Percentiles rank a stretch among this genome's conserved stretches.
phyloP scores from a whole-genome alignment of 2,113 vertebrate genomes.

The Lucifuga dentata region DNA sequence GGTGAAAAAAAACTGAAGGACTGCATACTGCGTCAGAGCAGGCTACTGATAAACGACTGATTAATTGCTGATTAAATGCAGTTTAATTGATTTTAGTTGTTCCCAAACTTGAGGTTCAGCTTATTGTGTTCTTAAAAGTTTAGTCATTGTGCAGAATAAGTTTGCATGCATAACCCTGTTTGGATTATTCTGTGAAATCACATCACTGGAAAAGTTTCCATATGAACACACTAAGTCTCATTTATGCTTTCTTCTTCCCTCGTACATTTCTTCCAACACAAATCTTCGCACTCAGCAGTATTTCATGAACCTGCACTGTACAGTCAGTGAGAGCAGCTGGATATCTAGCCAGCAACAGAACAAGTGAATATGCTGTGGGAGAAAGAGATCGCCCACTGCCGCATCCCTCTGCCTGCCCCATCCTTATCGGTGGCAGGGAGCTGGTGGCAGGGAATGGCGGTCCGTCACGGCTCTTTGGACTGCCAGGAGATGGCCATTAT shows the following conservation, averaged over 20 bases:
- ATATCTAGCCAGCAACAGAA: conserved; percentile 34
- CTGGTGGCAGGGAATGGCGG: conserved; percentile 45
- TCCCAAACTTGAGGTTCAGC: conserved; percentile 18
- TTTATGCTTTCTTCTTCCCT: neutral
- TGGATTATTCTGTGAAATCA: conserved; percentile 11
- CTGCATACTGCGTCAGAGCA: conserved; percentile 1
- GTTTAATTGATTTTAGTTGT: conserved; percentile 42
- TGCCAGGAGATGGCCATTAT: conserved; percentile 75
- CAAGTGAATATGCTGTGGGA: conserved; percentile 30
- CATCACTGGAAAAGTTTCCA: neutral
- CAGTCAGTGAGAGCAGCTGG: conserved; percentile 18
- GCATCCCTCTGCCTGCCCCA: conserved; percentile 27
- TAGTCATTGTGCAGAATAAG: neutral
- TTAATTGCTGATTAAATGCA: conserved; percentile 54
- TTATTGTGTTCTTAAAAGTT: conserved; percentile 1
- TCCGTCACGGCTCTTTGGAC: conserved; percentile 69
- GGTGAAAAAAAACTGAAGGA: conserved; percentile 33
- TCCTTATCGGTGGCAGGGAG: conserved; percentile 68
- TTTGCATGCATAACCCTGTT: neutral
- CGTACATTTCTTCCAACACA: conserved; percentile 1
- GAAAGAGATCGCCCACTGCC: conserved; percentile 32
- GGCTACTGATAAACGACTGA: conserved; percentile 43
- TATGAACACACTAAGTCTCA: conserved; percentile 1
- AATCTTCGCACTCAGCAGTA: conserved; percentile 31
- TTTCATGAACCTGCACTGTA: conserved; percentile 12